Conservation (phyloP, 2,888 invertebrate genomes). For the Drosophila emarginata region DNA sequence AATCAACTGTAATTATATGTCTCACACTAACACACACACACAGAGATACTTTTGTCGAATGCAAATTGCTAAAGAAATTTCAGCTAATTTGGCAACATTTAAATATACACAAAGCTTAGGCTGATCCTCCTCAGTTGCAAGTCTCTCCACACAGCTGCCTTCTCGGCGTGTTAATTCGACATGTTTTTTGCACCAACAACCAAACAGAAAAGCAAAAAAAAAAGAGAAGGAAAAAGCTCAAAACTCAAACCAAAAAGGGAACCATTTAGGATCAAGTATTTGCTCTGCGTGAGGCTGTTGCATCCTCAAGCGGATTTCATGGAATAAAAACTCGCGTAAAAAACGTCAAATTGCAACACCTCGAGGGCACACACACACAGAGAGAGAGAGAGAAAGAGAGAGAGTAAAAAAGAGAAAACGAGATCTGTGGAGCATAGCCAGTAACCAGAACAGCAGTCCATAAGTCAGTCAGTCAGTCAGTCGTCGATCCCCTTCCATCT, state of each 20-base stretch:
- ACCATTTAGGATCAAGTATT: constrained; percentile 79
- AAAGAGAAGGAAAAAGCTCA: neutral
- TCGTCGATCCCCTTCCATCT: constrained; percentile 16
- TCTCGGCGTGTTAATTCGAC: constrained; percentile 80
- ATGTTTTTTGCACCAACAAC: constrained; percentile 70
- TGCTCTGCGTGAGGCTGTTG: constrained; percentile 71
- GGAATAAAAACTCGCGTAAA: constrained; percentile 78
- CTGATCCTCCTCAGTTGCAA: constrained; percentile 43
- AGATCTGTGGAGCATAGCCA: constrained; percentile 29
- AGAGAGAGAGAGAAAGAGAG: constrained; percentile 7
- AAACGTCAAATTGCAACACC: constrained; percentile 82
- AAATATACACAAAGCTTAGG: constrained; percentile 60
- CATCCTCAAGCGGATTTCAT: constrained; percentile 66
- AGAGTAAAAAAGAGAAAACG: constrained; percentile 13
- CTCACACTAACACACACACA: constrained; percentile 40
- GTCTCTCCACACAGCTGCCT: constrained; percentile 37
- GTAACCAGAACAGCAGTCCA: constrained; percentile 45
- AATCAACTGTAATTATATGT: constrained; percentile 68
- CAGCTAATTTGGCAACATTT: constrained; percentile 73
- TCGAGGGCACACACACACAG: constrained; percentile 67
- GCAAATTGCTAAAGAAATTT: constrained; percentile 71
- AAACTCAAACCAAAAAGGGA: constrained; percentile 36
- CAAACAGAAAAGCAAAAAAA: constrained; percentile 19
- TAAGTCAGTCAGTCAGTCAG: constrained; percentile 53
- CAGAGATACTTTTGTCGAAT: constrained; percentile 38